Base-by-base conservation (phyloP, 2,797 vertebrate genomes). In the Peromyscus eremicus region DNA sequence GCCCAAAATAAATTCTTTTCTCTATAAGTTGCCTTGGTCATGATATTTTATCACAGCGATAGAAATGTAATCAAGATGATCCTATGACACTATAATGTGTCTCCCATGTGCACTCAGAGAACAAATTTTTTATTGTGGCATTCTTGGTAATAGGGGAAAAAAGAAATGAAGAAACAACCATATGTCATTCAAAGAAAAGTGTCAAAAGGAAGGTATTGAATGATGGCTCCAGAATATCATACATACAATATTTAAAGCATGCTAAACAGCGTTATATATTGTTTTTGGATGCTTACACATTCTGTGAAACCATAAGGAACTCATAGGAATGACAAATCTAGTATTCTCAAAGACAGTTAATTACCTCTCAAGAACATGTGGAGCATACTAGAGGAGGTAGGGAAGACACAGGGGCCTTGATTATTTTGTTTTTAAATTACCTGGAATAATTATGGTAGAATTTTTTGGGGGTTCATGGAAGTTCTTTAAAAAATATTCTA, bases 111-210 rank as follows among this genome's bases (percentile, higher is more conserved):
- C n/a, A 77, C n/a, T 49, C 55, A 79, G 16, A 77, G 43, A 95
- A 57, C 43, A 68, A 46, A 43, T 55, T 34, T 93, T 49, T 75
- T 91, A n/a, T 75, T 64, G 73, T n/a, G 79, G 32, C 6, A 40
- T 66, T 89, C 89, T 89, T 75, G 70, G 17, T 86, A 80, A 93
- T 87, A 19, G 64, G 55, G 8, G 16, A 4, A 68, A 34, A 83
- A 68, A 14, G 19, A 77, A 75, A 80, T 62, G 23, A 64, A 77
- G 73, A 89, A 96, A 77, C 43, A 96, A 40, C 43, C 16, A 29
- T 49, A n/a, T 83, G 75, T 66, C 21, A 57, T 96, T 89, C 70
- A 70, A 62, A 91, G 86, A 79, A 96, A 96, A 95, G 75, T 89
- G 52, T 71, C 57, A 37, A 95, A 80, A n/a, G 16, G 68, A 70